A percentile compares a stretch with the other conserved stretches of the same genome.
These are phyloP conservation scores for Corticium candelabrum DNA, from an alignment of 37 sponge, comb jelly and placozoan genomes.

Conservation along the genomic window DNA sequence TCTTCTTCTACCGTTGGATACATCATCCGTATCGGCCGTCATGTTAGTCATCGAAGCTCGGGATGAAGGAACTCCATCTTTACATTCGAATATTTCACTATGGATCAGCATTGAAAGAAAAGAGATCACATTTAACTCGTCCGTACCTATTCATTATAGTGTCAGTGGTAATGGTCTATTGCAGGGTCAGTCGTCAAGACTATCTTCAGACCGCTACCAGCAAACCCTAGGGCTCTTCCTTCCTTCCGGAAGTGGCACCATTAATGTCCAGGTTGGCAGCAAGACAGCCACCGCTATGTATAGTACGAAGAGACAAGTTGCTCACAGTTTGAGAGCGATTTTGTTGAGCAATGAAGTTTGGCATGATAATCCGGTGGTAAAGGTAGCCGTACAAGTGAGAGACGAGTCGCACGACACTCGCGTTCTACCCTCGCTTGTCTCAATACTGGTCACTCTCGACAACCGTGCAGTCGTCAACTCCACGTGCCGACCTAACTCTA, in stretches of 20 bases:
- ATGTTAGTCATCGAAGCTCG: background rate
- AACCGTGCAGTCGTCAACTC: background rate
- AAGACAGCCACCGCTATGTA: background rate
- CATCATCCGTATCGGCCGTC: background rate
- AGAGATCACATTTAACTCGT: background rate
- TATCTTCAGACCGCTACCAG: conserved; percentile 6
- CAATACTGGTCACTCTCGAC: no score
- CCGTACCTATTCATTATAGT: background rate
- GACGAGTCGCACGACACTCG: conserved; percentile 30
- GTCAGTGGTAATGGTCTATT: background rate
- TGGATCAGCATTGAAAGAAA: background rate
- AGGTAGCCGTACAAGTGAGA: conserved; percentile 49
- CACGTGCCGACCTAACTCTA: background rate
- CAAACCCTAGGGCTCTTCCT: conserved; percentile 39
- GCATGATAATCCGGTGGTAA: conserved; percentile 22
- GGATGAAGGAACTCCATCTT: background rate
- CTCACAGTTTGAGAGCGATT: conserved; percentile 16
- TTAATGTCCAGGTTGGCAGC: conserved; percentile 24
- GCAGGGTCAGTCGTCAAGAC: background rate
- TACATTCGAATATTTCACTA: background rate
- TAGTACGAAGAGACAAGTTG: background rate
- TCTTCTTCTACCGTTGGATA: background rate
- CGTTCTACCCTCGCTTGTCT: conserved; percentile 9
- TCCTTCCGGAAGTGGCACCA: conserved; percentile 10
- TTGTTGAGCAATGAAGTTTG: conserved; percentile 28